A percentile compares a stretch with the other conserved stretches of the same genome.
Evolutionary conservation across 1,140 invertebrate species (phyloP).

Genomic region (Zophobas atratus): DNA sequence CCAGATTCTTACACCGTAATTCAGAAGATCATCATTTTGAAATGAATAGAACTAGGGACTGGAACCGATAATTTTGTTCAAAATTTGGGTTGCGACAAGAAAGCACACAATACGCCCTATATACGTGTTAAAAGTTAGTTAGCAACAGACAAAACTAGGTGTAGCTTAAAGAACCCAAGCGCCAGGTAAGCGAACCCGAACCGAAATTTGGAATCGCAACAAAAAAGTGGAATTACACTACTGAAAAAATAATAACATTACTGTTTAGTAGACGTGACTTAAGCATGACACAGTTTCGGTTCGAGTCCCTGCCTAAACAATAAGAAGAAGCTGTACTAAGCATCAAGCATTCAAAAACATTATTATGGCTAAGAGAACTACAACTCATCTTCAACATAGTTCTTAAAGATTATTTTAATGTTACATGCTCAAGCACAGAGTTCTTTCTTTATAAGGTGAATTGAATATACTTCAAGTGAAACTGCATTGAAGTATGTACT

Average conservation of each 20-base stretch:
- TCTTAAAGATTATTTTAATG: constrained; percentile 45
- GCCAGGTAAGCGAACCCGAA: constrained; percentile 65
- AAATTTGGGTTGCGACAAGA: constrained; percentile 44
- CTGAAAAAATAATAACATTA: background rate
- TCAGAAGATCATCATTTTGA: constrained; percentile 57
- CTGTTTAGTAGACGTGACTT: background rate
- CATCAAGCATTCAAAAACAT: constrained; percentile 55
- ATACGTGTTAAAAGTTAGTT: constrained; percentile 33
- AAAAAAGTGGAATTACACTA: constrained; percentile 37
- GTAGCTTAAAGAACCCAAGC: constrained; percentile 60
- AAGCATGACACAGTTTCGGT: constrained; percentile 60
- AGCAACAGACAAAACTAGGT: constrained; percentile 43
- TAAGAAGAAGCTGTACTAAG: constrained; percentile 66
- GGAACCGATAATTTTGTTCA: constrained; percentile 60
- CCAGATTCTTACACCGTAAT: constrained; percentile 26
- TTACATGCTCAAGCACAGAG: constrained; percentile 62
- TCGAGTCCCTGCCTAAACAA: constrained; percentile 68
- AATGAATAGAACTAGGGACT: constrained; percentile 60
- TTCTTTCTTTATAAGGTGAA: constrained; percentile 49
- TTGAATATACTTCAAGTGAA: constrained; percentile 38
- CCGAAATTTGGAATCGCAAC: constrained; percentile 59
- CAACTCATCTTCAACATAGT: constrained; percentile 51
- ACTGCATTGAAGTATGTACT: constrained; percentile 45
- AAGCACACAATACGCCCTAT: constrained; percentile 46
- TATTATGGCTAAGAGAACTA: constrained; percentile 53